A percentile compares a stretch with the other conserved stretches of the same genome.
Conservation (phyloP, 1,140 invertebrate species). For the Mylabris phalerata region DNA sequence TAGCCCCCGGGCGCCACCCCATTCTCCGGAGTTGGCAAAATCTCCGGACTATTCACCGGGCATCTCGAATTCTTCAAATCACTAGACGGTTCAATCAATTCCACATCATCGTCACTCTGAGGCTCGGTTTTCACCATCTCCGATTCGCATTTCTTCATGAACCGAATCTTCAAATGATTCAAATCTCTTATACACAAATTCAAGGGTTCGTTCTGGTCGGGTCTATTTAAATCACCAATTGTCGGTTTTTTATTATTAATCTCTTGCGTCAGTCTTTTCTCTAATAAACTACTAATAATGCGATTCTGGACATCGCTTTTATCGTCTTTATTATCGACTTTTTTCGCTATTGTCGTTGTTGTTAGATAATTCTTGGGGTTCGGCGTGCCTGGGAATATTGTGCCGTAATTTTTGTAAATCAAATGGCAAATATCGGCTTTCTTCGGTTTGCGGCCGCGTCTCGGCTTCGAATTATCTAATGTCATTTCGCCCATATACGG, state of each 20-base stretch:
- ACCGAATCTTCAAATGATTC: constrained; percentile 56
- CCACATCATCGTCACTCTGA: constrained; percentile 48
- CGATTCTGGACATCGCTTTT: constrained; percentile 61
- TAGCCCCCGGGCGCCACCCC: constrained; percentile 29
- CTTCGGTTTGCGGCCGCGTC: constrained; percentile 78
- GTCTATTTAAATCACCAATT: not conserved
- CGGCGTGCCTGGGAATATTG: constrained; percentile 67
- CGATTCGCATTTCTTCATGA: constrained; percentile 51
- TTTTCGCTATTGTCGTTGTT: constrained; percentile 27
- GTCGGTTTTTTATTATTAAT: constrained; percentile 37
- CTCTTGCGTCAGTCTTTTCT: constrained; percentile 61
- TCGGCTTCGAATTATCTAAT: constrained; percentile 73
- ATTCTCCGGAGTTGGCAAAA: constrained; percentile 20
- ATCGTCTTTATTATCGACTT: constrained; percentile 26
- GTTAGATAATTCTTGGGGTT: constrained; percentile 44
- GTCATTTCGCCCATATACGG: constrained; percentile 89
- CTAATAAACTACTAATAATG: constrained; percentile 60
- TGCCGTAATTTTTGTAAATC: constrained; percentile 87
- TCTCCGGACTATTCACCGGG: constrained; percentile 20
- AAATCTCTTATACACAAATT: constrained; percentile 76
- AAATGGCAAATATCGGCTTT: constrained; percentile 85
- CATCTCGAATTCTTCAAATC: not conserved
- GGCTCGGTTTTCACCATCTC: constrained; percentile 45
- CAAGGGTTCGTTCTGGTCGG: constrained; percentile 60
- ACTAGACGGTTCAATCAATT: constrained; percentile 38